Base-by-base conservation (phyloP, 2,113 vertebrate genomes). In the Daubentonia madagascariensis region DNA sequence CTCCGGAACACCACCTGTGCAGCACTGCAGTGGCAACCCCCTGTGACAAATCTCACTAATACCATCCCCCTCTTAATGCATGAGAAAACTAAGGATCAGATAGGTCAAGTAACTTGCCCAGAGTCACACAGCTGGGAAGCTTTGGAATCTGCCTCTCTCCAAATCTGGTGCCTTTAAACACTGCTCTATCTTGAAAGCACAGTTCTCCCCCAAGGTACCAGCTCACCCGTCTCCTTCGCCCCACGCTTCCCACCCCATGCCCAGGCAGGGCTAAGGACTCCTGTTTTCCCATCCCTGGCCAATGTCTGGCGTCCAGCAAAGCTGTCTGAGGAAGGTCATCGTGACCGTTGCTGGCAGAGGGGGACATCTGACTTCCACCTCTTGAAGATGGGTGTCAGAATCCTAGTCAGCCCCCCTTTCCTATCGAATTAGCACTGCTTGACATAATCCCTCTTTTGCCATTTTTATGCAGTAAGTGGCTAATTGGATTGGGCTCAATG, bases 401-500 rank as follows among this genome's bases (percentile, higher is more conserved):
- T 52, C 61, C 25, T 57, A 13, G 73, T 57, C 25, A 23, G 30
- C 17, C 90, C 67, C 97, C 92, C 95, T 97, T 90, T 94, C 90
- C 96, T 98, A 98, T 94, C 97, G 97, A 98, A 83, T 98, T 98
- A 98, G 89, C 94, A 37, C 92, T 1, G 6, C 96, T 97, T 97
- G 86, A 98, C 97, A 97, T 98, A 98, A 98, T 90, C 97, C 92
- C 90, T 98, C 96, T 98, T 98, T 97, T 96, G 96, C 96, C 98
- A 98, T 97, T 97, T 96, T 98, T 98, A 98, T 97, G 95, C 96
- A 97, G 97, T 98, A 98, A 98, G 98, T 98, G 96, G 97, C 91
- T 97, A 98, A 98, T 97, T 96, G 98, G 98, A 98, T 98, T 98
- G 98, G 97, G 98, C 97, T 98, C 98, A 98, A 98, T 98, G 98